A percentile compares a stretch with the other conserved stretches of the same genome.
phyloP scores from a whole-genome alignment of 2,797 vertebrate genomes.

The Phrynocephalus vlangalii region DNA sequence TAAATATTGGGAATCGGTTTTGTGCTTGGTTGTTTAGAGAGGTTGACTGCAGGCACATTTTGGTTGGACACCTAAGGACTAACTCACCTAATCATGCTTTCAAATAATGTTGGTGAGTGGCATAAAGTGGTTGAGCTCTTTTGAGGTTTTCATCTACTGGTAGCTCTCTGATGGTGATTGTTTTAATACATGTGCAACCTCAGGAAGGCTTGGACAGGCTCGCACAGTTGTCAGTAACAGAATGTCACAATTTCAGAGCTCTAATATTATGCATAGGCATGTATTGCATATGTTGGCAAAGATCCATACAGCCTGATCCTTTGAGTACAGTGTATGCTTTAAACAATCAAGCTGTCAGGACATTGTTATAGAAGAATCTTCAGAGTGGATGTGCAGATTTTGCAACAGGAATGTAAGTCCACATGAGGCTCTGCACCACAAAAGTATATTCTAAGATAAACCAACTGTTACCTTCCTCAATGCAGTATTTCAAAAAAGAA shows the following conservation, averaged over 20 bases:
- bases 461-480: background rate
- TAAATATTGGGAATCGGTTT: background rate
- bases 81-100: background rate
- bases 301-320: background rate
- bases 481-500: background rate
- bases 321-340: too few relatives aligned
- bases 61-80: background rate
- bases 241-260: background rate
- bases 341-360: background rate
- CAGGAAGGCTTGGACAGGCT: background rate
- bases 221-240: background rate
- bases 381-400: background rate
- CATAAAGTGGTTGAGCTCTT: background rate
- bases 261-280: background rate
- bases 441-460: background rate
- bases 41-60: background rate
- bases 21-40: background rate
- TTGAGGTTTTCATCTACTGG: background rate
- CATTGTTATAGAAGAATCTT: background rate
- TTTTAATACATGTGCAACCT: background rate
- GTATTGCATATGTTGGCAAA: background rate
- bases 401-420: background rate
- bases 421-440: background rate
- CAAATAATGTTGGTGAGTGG: background rate
- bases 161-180: background rate